Percentiles rank a stretch among this genome's conserved stretches.
Conservation (phyloP, 2,888 invertebrate genomes). For the Chymomyza caudatula region DNA sequence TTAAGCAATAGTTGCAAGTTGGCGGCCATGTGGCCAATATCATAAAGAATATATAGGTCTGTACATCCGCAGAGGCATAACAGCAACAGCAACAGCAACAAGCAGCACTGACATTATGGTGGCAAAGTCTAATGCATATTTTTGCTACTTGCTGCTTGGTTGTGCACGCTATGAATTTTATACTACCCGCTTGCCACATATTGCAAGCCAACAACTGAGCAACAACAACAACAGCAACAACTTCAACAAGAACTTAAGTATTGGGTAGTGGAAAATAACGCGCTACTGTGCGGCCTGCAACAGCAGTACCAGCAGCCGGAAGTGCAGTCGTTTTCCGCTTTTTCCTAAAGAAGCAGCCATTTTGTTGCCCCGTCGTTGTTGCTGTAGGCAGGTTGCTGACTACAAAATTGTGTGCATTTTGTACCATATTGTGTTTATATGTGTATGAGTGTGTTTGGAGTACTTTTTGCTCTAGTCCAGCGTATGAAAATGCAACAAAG, state of each 20-base stretch:
- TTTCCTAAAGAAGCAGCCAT: conserved; percentile 55
- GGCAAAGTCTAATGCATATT: conserved; percentile 57
- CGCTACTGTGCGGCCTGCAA: background rate
- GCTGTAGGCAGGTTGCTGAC: conserved; percentile 50
- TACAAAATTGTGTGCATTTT: conserved; percentile 67
- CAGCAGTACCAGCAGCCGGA: conserved; percentile 34
- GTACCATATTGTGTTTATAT: conserved; percentile 32
- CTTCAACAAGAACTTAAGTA: background rate
- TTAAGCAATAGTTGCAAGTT: conserved; percentile 7
- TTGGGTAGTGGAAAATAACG: background rate
- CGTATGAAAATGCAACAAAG: background rate
- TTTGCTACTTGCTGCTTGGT: conserved; percentile 38
- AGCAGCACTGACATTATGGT: background rate
- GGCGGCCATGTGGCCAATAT: conserved; percentile 21
- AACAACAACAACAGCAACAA: background rate
- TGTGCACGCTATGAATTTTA: conserved; percentile 66
- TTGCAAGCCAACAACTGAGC: conserved; percentile 3
- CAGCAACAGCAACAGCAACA: background rate
- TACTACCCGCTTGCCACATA: conserved; percentile 31
- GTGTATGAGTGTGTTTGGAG: background rate
- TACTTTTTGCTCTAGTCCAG: background rate
- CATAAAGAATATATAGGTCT: conserved; percentile 42
- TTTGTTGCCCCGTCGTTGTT: conserved; percentile 24
- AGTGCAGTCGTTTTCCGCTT: conserved; percentile 69
- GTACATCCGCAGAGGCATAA: background rate